These are phyloP conservation scores for Probaryconus sp. DNA, from an alignment of 1,140 invertebrate genomes.

Conservation along the genomic window DNA sequence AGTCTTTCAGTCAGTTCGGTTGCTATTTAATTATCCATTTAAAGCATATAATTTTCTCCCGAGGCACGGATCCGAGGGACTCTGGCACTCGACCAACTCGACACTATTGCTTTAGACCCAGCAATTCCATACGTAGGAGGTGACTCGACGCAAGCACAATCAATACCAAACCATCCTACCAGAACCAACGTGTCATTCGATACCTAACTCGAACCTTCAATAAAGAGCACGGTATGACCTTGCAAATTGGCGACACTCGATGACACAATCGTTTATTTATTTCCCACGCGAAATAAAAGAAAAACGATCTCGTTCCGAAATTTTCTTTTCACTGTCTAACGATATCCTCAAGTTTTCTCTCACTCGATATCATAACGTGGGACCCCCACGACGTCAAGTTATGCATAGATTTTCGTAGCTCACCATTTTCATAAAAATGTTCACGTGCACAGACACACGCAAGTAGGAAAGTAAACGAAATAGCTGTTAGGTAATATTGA, in stretches of 20 bases:
- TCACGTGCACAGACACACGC: too few relatives aligned
- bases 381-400: conserved; percentile 37
- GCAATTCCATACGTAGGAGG: conserved; percentile 55
- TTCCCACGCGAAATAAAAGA: not conserved
- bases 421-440: not conserved
- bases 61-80: conserved; percentile 66
- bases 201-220: conserved; percentile 35
- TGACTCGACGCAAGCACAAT: conserved; percentile 46
- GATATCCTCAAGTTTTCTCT: not conserved
- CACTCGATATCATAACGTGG: conserved; percentile 3
- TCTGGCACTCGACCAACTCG: conserved; percentile 61
- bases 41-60: conserved; percentile 78
- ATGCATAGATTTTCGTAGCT: conserved; percentile 66
- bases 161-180: conserved; percentile 27
- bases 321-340: too few relatives aligned
- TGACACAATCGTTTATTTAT: not conserved
- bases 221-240: conserved; percentile 20
- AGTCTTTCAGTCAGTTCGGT: conserved; percentile 79
- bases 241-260: conserved; percentile 22
- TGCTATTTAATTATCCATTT: conserved; percentile 80
- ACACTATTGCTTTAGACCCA: conserved; percentile 54
- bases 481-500: conserved; percentile 64
- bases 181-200: conserved; percentile 40
- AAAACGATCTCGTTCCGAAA: conserved; percentile 25
- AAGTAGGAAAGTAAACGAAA: conserved; percentile 56